Evolutionary conservation across 2,797 vertebrate species (phyloP), one percentile per base, ranked within the genome.

Genomic region (Myotis myotis): DNA sequence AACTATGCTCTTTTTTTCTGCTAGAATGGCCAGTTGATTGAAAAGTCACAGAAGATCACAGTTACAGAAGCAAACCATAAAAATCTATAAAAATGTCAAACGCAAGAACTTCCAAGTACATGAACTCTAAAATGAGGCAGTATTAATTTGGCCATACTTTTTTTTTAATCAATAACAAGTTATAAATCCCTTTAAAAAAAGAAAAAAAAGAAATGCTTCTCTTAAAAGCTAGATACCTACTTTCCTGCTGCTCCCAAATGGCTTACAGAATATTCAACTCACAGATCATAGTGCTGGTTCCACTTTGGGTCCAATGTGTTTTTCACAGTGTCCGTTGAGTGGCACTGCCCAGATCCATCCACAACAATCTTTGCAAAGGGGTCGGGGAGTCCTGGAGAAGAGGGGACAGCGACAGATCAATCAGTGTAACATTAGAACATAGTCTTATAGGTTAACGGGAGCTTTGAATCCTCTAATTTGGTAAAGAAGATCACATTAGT

Each of bases 241-340:
- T 44, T 41, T 13, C 51, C 41, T 3, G 22, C 33, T 2, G 1
- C 6, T 30, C 30, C 76, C 78, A 44, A 25, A 44, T 0, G 30
- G 57, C 44, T 38, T 62, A 49, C 0, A 28, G 88, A 90, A 81
- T 0, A 17, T 91, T 7, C n/a, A 80, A 99, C 99, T 99, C 98
- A 99, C 99, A 99, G 98, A 97, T 99, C 99, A 0, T 99, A 99
- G 98, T 99, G 99, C 98, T 99, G 99, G 98, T 99, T 99, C 99
- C 99, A 99, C 98, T 99, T 99, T 96, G 99, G 99, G 98, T 99
- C 99, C 98, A 99, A 97, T 2, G 99, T 99, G 98, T 99, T 99
- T 98, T 99, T 99, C 98, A 99, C 99, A 96, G 99, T 99, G 99
- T 99, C 99, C 94, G 99, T 99, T 9, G 99, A 99, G 98, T 99